These are phyloP conservation scores for Cochlearius cochlearius DNA, from an alignment of 2,113 vertebrate genomes.

Conservation along the genomic window DNA sequence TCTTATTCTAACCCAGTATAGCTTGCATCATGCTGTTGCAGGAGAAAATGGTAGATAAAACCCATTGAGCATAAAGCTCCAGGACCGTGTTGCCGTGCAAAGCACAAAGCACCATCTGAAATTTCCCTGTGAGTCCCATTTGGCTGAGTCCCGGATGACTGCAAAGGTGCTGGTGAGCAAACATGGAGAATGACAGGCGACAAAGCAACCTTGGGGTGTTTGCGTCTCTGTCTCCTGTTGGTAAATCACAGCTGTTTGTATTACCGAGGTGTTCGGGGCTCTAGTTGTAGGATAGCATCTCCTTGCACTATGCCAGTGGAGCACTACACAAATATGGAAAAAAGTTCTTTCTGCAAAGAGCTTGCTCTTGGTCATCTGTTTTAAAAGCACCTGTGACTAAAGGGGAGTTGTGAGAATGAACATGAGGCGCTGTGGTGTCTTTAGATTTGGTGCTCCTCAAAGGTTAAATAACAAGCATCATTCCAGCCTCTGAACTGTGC, in stretches of 20 bases:
- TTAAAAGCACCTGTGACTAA: rapidly evolving
- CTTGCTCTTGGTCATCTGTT: neutral
- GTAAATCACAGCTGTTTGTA: neutral
- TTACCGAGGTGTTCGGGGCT: neutral
- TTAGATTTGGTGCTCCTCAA: neutral
- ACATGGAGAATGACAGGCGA: neutral
- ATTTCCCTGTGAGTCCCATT: neutral
- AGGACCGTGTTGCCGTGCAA: rapidly evolving
- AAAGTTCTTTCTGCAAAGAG: neutral
- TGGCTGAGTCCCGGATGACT: neutral
- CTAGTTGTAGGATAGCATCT: neutral
- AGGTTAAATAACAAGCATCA: neutral
- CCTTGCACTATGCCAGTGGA: neutral
- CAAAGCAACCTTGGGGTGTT: neutral
- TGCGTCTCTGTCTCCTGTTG: neutral
- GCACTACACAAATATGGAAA: neutral
- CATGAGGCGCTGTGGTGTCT: neutral
- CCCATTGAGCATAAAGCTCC: neutral
- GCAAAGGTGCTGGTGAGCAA: neutral
- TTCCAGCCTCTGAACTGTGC: neutral
- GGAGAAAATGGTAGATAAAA: neutral
- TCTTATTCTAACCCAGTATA: neutral
- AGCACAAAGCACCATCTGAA: neutral
- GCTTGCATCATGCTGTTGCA: neutral
- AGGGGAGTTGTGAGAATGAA: neutral